Percentiles rank a stretch among this genome's conserved stretches.
These are phyloP conservation scores for Antheraea mylitta DNA, from an alignment of 1,140 invertebrate species.

Conservation along the genomic window DNA sequence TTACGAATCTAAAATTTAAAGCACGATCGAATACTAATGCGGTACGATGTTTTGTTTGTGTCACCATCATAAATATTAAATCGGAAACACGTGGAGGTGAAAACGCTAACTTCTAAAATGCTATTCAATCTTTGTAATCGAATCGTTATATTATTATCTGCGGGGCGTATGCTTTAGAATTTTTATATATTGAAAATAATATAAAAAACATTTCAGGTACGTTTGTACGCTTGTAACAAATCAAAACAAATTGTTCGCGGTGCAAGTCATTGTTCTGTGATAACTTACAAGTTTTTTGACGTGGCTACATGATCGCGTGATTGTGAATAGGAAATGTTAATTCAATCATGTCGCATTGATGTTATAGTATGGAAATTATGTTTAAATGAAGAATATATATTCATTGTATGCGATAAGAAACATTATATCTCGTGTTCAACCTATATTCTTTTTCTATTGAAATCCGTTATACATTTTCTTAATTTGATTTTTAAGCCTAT, in stretches of 20 bases:
- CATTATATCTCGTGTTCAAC: not conserved
- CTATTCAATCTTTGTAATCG: not conserved
- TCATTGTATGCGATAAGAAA: slow-evolving; percentile 19
- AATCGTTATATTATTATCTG: not conserved
- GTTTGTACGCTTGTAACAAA: slow-evolving; percentile 29
- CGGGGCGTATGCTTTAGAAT: not conserved
- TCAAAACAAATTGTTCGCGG: slow-evolving; percentile 56
- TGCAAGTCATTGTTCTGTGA: slow-evolving; percentile 59
- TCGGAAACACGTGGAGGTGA: slow-evolving; percentile 39
- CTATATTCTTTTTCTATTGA: not conserved
- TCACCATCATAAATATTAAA: slow-evolving; percentile 63
- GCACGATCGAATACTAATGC: slow-evolving; percentile 71
- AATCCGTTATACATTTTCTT: not conserved
- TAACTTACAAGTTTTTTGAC: slow-evolving; percentile 51
- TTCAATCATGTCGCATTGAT: slow-evolving; percentile 54
- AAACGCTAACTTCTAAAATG: slow-evolving; percentile 21
- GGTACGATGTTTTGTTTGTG: slow-evolving; percentile 55
- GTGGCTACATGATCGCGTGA: slow-evolving; percentile 47
- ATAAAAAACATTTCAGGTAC: not conserved
- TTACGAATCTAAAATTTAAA: slow-evolving; percentile 76
- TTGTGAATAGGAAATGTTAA: slow-evolving; percentile 60
- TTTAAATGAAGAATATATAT: slow-evolving; percentile 8
- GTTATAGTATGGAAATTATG: slow-evolving; percentile 42
- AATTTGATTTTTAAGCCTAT: not conserved
- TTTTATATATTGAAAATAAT: slow-evolving; percentile 1